Base-by-base conservation (phyloP, 2,888 invertebrate genomes). In the Zootermopsis nevadensis region DNA sequence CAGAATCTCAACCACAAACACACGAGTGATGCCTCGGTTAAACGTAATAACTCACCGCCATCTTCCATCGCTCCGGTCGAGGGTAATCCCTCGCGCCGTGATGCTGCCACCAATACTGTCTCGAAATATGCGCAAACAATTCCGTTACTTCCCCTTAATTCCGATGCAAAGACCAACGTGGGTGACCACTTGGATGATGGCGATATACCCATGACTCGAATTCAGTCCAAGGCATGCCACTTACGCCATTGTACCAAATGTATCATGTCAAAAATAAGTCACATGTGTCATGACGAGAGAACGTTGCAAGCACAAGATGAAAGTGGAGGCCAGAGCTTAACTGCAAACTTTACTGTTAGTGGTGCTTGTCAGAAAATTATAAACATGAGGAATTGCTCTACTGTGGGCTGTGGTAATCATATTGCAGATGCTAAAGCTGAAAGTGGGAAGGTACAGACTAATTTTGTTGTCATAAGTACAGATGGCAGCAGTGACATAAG, bases 61-160 rank as follows among this genome's bases (percentile, higher is more conserved):
- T 79, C 79, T 15, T 15, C n/a, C n/a, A 60, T 79, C 27, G 35
- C 60, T 60, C 66, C 79, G 10, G 66, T 35, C 1, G 60, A 79
- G 27, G 79, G 79, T 30, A 66, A 60, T 27, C 79, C 79, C 12
- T 12, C 66, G n/a, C 79, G 79, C 15, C 79, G 79, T 60, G 79
- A 60, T 60, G 79, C 79, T n/a, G 60, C 60, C 12, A 79, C 79
- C 3, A 79, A 79, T 66, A 79, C 79, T 35, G 33, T 79, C 8
- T 35, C 60, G 15, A 74, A 74, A 74, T 74, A 74, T 15, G 38
- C 42, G 10, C 66, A 66, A 27, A 30, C 30, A 30, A n/a, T 48
- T 19, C 48, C 38, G 8, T 30, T 42, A n/a, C n/a, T 38, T 10
- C 79, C 79, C 8, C n/a, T 66, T 4, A 33, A 79, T 60, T n/a